Evolutionary conservation across 1,140 invertebrate genomes (phyloP), one percentile per base, ranked within the genome.

Genomic region (Arion vulgaris): DNA sequence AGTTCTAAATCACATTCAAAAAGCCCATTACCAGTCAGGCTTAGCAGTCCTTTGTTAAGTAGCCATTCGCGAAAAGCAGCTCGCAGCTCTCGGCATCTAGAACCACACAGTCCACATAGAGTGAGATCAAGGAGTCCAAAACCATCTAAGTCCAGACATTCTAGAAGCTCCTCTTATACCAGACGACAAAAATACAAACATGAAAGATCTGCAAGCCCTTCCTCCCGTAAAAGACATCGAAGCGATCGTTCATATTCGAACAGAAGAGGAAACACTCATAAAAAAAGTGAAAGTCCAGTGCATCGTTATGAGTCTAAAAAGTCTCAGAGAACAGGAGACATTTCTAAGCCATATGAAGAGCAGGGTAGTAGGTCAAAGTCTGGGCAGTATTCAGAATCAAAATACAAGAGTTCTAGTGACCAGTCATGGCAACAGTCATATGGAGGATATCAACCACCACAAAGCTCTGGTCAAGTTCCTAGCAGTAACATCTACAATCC

Each of bases 241-340:
- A 39, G n/a, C n/a, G 38, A 15, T 34, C 68, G 38, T 32, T 34
- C 15, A 23, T 19, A 13, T 11, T 32, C 9, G 13, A n/a, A 72
- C 0, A 72, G 71, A 41, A 41, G n/a, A 72, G 36, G 28, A 5
- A 1, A 11, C 26, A 41, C 7, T 72, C 17, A 72, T 72, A 38
- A n/a, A 41, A n/a, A 34, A 34, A 36, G 28, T 32, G 68, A 69
- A 34, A 72, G 71, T 39, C 71, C 62, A 66, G 28, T 32, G 2
- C 57, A 62, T 49, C 53, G 53, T 66, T 32, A 39, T 72, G 71
- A 72, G 36, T 72, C 71, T 72, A 72, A 66, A 66, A 66, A 23
- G 28, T 41, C 34, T 9, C 71, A 72, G 26, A 72, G 23, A 72
- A 1, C 71, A n/a, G 36, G 9, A 32, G 19, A 69, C 15, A 1